Evolutionary conservation across 2,888 invertebrate genomes (phyloP), one percentile per base, ranked within the genome.

Genomic region (Protophormia terraenovae): DNA sequence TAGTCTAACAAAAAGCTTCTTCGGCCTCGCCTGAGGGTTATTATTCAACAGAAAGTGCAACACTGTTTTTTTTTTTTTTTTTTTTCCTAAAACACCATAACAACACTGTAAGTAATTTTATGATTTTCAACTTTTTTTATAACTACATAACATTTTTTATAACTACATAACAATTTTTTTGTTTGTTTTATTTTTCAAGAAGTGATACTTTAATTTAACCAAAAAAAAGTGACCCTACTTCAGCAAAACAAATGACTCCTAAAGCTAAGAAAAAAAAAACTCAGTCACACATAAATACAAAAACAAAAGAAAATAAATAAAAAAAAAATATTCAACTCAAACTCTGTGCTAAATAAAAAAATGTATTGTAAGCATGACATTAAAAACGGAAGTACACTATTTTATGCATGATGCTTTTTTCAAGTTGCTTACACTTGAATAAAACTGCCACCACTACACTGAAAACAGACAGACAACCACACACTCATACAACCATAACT

Each of bases 331-430:
- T n/a, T n/a, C 8, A 29, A 27, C 24, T 12, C 32, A 19, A 29
- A 58, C 22, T 22, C 29, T 38, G 1, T 5, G 55, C 62, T 55
- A 38, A 47, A n/a, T 32, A 47, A 78, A 16, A 64, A 79, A 66
- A 16, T 1, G 58, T 27, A 73, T 64, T 64, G 80, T 69, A 69
- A 86, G 66, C 80, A 83, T 67, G 80, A 83, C 80, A 75, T 77
- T 72, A 77, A 67, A 79, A 80, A 64, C 76, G 83, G 86, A 86
- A 83, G 80, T 78, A 14, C 47, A 71, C 82, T 71, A 75, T 82
- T 85, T 85, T 82, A 85, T 85, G 82, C 81, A 82, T 82, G 82
- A 85, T 69, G 82, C 29, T 78, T 78, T 78, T 78, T 84, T 71
- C 55, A 69, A 75, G 77, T 69, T 72, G 69, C 84, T 80, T 80